phyloP scores from a whole-genome alignment of 2,888 invertebrate species.

The Xestia rhomboidea region DNA sequence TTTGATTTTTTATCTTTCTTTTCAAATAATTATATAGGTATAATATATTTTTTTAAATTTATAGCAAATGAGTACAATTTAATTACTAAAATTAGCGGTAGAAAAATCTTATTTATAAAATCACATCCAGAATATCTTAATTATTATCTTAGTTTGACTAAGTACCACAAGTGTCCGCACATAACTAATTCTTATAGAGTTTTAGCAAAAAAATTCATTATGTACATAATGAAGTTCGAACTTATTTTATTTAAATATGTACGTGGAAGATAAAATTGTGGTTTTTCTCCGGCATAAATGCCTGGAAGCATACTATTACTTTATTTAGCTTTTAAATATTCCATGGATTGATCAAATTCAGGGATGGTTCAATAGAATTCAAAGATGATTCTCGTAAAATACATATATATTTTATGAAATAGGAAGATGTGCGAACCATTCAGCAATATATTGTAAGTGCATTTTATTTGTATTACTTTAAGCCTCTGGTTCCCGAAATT shows the following conservation, averaged over 20 bases:
- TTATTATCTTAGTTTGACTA: slow-evolving; percentile 77
- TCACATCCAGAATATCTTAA: slow-evolving; percentile 74
- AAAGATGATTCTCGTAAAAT: not conserved
- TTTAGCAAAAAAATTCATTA: slow-evolving; percentile 40
- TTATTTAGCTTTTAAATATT: not conserved
- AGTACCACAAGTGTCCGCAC: slow-evolving; percentile 70
- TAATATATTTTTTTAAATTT: slow-evolving; percentile 20
- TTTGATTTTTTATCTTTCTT: not conserved
- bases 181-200: slow-evolving; percentile 51
- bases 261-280: slow-evolving; percentile 36
- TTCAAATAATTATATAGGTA: slow-evolving; percentile 9
- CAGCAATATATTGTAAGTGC: not conserved
- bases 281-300: not conserved
- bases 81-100: slow-evolving; percentile 53
- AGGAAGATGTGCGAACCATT: not conserved
- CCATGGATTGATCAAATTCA: not conserved
- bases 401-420: not conserved
- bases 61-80: slow-evolving; percentile 42
- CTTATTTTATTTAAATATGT: not conserved
- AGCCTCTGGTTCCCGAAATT: not conserved
- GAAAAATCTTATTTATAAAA: slow-evolving; percentile 67
- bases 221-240: slow-evolving; percentile 8
- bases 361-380: not conserved
- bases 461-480: not conserved
- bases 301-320: not conserved